Evolutionary conservation across 2,113 vertebrate species (phyloP), one percentile per base, ranked within the genome.

Genomic region (Arizona elegans): DNA sequence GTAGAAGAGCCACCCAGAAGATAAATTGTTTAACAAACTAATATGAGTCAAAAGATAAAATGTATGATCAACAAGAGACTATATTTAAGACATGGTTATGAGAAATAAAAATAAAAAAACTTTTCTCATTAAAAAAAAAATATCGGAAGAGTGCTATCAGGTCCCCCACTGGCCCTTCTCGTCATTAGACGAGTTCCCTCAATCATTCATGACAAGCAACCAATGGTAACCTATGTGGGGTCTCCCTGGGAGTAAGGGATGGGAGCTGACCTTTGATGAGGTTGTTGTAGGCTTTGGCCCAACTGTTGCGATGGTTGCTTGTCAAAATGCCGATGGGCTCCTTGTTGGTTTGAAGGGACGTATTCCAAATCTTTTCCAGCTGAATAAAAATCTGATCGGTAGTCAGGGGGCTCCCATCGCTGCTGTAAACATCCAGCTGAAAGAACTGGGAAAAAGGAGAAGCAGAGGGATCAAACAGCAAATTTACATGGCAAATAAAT

Each of bases 311-410:
- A 96, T 99, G 99, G 97, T 99, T 99, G 43, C 98, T 99, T 19
- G 99, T 99, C 43, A 99, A 98, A 95, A 99, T 99, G 70, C 99
- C 99, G 85, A 99, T 97, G 0, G 99, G 99, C 95, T 99, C 99
- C 96, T 99, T 99, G 97, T 99, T 99, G 54, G 98, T 98, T 96
- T 99, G 99, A 91, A 99, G 97, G 1, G 99, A 99, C 0, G 99
- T 98, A 95, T 99, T 99, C 99, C 99, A 99, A 95, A 99, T 99
- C 97, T 99, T 99, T 96, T 99, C 99, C 95, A 99, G 95, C 97
- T 99, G 99, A 96, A 96, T 97, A 88, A 99, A 99, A 86, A 99
- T 97, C 98, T 99, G 99, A 94, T 99, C 99, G 0, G 98, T 96
- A 0, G 99, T 99, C 88, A 99, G 97, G 0, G 98, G 98, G 0